These are phyloP conservation scores for Pyrocoelia pectoralis DNA, from an alignment of 2,888 invertebrate species.

Conservation along the genomic window DNA sequence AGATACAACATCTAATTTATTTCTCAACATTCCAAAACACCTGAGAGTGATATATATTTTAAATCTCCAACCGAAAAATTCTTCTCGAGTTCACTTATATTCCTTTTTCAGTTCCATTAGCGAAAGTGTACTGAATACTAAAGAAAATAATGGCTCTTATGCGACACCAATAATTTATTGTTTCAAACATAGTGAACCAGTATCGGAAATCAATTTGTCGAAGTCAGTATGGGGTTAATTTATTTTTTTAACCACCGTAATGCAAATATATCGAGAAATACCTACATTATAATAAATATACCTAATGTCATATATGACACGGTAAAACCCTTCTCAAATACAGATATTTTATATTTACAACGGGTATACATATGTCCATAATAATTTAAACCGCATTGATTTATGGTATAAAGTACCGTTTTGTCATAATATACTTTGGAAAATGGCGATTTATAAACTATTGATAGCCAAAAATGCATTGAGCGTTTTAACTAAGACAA, in stretches of 20 bases:
- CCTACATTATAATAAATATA: slow-evolving; percentile 4
- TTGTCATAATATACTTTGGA: slow-evolving; percentile 1
- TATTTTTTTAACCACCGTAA: neutral
- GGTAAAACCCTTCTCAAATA: slow-evolving; percentile 9
- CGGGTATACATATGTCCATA: slow-evolving; percentile 20
- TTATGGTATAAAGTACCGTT: neutral
- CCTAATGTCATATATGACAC: slow-evolving; percentile 5
- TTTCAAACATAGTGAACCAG: slow-evolving; percentile 4
- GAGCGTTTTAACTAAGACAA: no score
- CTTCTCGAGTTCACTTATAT: neutral
- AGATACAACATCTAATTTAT: no score
- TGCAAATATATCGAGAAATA: neutral
- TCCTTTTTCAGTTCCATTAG: slow-evolving; percentile 13
- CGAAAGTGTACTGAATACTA: slow-evolving; percentile 15
- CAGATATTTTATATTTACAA: slow-evolving; percentile 11
- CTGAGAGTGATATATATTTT: neutral
- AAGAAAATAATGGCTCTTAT: slow-evolving; percentile 10
- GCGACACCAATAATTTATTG: slow-evolving; percentile 24
- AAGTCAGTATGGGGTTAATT: neutral
- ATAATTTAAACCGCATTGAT: slow-evolving; percentile 17
- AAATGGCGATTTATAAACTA: slow-evolving; percentile 7
- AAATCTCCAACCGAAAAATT: slow-evolving; percentile 5
- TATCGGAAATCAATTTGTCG: slow-evolving; percentile 8
- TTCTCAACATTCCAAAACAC: neutral
- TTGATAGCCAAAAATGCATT: neutral